phyloP scores from a whole-genome alignment of 2,113 vertebrate species.

The Tympanuchus pallidicinctus region DNA sequence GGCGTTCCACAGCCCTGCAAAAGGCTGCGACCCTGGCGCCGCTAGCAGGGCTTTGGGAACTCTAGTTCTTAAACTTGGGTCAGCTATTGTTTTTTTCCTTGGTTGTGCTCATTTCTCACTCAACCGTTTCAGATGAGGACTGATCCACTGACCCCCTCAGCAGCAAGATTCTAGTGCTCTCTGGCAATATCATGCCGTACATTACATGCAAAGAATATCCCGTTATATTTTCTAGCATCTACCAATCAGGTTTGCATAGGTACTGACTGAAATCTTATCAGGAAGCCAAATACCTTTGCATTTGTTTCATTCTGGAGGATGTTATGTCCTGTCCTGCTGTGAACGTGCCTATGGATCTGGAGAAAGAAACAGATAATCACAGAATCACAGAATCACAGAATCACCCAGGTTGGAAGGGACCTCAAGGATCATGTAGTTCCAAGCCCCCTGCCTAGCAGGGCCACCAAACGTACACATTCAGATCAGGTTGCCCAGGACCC shows the following conservation, averaged over 20 bases:
- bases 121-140: background rate
- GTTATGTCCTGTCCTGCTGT: too few species aligned
- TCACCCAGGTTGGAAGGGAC: too few species aligned
- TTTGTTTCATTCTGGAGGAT: background rate
- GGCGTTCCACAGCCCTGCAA: too few species aligned
- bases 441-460: too few species aligned
- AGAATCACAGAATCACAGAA: too few species aligned
- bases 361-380: background rate
- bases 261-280: background rate
- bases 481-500: too few species aligned
- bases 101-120: background rate
- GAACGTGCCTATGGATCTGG: background rate
- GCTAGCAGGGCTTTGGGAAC: background rate
- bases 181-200: background rate
- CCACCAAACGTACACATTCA: too few species aligned
- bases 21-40: too few species aligned
- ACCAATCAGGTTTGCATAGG: background rate
- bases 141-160: background rate
- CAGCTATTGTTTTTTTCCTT: background rate
- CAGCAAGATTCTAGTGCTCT: background rate
- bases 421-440: too few species aligned
- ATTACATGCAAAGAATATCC: background rate
- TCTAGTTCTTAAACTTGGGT: background rate
- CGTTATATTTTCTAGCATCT: background rate
- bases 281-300: background rate